phyloP scores from a whole-genome alignment of 2,113 vertebrate species.

The Saguinus imperator region DNA sequence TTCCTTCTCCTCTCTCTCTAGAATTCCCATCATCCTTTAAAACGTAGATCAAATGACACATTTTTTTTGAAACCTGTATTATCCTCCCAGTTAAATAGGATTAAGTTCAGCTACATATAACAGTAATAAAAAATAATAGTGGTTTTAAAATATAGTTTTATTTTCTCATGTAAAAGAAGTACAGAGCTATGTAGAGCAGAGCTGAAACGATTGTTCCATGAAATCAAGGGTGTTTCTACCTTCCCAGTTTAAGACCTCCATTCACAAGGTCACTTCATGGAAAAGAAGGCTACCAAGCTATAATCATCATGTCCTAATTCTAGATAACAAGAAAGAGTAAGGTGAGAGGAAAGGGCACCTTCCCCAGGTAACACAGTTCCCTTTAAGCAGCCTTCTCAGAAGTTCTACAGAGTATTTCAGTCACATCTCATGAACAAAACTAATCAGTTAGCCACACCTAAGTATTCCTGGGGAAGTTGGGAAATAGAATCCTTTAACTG shows the following conservation, averaged over 20 bases:
- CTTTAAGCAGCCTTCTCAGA: conserved; percentile 26
- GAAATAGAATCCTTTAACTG: conserved; percentile 36
- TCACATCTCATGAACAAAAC: background rate
- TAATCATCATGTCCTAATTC: conserved; percentile 23
- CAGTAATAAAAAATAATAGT: conserved; percentile 23
- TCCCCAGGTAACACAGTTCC: background rate
- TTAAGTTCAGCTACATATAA: conserved; percentile 2
- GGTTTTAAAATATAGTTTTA: conserved; percentile 23
- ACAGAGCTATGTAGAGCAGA: background rate
- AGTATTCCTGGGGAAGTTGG: background rate
- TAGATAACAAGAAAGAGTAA: background rate
- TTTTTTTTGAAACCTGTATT: conserved; percentile 11
- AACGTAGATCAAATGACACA: conserved; percentile 22
- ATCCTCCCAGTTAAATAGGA: background rate
- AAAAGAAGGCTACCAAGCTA: background rate
- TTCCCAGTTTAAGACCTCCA: background rate
- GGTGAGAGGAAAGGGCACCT: background rate
- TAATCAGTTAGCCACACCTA: background rate
- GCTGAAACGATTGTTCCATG: background rate
- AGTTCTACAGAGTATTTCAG: background rate
- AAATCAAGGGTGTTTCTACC: background rate
- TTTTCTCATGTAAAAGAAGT: background rate
- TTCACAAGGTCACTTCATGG: conserved; percentile 32
- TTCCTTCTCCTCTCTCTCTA: conserved; percentile 27
- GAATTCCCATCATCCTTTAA: conserved; percentile 51